These are phyloP conservation scores for Sinonovacula constricta DNA, from an alignment of 1,140 invertebrate genomes.

Conservation along the genomic window DNA sequence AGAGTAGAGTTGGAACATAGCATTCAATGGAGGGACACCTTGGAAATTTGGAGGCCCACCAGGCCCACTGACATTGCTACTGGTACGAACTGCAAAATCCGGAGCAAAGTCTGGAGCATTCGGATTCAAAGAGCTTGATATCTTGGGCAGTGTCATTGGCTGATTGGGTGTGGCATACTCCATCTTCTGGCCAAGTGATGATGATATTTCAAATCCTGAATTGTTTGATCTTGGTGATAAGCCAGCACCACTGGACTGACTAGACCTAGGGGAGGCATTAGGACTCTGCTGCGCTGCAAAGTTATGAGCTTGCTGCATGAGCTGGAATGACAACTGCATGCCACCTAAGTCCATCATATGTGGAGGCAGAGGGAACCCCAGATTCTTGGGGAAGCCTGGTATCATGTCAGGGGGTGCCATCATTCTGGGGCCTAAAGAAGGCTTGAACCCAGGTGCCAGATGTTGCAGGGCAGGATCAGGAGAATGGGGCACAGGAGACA, in stretches of 20 bases:
- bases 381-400: slow-evolving; percentile 35
- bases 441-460: slow-evolving; percentile 76
- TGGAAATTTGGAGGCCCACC: slow-evolving; percentile 19
- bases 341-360: slow-evolving; percentile 40
- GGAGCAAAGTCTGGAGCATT: slow-evolving; percentile 89
- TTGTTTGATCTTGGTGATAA: slow-evolving; percentile 51
- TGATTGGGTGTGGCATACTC: slow-evolving; percentile 78
- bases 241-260: slow-evolving; percentile 54
- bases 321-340: slow-evolving; percentile 82
- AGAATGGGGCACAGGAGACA: slow-evolving; percentile 78
- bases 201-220: slow-evolving; percentile 35
- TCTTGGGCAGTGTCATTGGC: slow-evolving; percentile 77
- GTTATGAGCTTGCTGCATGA: slow-evolving; percentile 23
- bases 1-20: too few relatives aligned
- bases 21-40: slow-evolving; percentile 24
- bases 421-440: slow-evolving; percentile 58
- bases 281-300: slow-evolving; percentile 56
- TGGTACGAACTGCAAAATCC: slow-evolving; percentile 35
- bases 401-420: slow-evolving; percentile 47
- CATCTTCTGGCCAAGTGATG: slow-evolving; percentile 64
- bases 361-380: slow-evolving; percentile 11
- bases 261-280: slow-evolving; percentile 54
- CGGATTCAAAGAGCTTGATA: slow-evolving; percentile 88
- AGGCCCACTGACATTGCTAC: background rate
- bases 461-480: slow-evolving; percentile 75